Evolutionary conservation across 30 jellyfish, hydroid and myxozoan species (phyloP), one percentile per base, ranked within the genome.

Genomic region (Pelagia noctiluca): DNA sequence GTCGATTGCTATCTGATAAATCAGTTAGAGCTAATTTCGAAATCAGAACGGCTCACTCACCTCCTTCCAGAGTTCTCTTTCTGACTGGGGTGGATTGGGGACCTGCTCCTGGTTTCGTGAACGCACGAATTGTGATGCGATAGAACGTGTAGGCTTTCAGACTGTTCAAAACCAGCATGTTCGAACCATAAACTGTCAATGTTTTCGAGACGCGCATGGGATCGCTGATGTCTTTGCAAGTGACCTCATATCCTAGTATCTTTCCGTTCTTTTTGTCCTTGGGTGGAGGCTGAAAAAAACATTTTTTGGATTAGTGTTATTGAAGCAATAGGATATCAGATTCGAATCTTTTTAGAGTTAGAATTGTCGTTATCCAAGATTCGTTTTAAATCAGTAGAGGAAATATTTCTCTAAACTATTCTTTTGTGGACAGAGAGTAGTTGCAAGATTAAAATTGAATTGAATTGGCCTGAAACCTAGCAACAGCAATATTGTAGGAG

Each of bases 31-130:
- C n/a, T n/a, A n/a, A n/a, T n/a, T n/a, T n/a, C n/a, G n/a, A n/a
- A 35, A 24, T 2, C 1, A 32, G 36, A 52, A 50, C 8, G 30
- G 24, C 26, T n/a, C 13, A 18, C 7, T 31, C 50, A 93, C 98
- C 97, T 82, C 98, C 98, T 87, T 86, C 97, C 35, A 93, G 50
- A 31, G 98, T 93, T 16, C 75, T 49, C 42, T 64, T 91, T 12
- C 46, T 54, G 0, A 33, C 65, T 0, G 78, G 36, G 24, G 78
- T 31, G 1, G 98, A 80, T 10, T 89, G 50, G 10, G 98, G 98
- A 22, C 98, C 97, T 21, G 65, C 75, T 23, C 98, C 98, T 34
- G 88, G 97, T n/a, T 42, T 80, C 12, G 97, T 93, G 52, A 66
- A 68, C 25, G 98, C 98, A 29, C 85, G 86, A 1, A 93, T 93